Percentiles rank a stretch among this genome's conserved stretches.
These are phyloP conservation scores for Eira barbara DNA, from an alignment of 2,113 vertebrate species.

Conservation along the genomic window DNA sequence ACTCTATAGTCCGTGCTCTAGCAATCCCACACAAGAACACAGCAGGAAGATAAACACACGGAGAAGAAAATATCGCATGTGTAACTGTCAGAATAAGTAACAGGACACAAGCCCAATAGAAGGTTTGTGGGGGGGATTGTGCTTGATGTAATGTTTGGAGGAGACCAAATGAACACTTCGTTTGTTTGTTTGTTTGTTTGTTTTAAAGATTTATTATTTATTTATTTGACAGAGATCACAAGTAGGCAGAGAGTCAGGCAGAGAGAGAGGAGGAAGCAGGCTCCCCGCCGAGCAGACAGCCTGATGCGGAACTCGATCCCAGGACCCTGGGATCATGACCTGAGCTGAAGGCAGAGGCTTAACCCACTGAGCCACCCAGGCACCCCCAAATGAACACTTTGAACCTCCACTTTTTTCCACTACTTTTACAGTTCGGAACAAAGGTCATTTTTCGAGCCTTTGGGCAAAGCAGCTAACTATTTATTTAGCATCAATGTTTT, in stretches of 20 bases:
- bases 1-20: background rate
- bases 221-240: too few species aligned
- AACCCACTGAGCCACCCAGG: too few species aligned
- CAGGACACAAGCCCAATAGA: background rate
- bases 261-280: too few species aligned
- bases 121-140: background rate
- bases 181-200: too few species aligned
- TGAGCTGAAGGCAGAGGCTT: too few species aligned
- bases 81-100: background rate
- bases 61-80: background rate
- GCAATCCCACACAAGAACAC: background rate
- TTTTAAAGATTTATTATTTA: too few species aligned
- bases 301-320: too few species aligned
- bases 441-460: background rate
- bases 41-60: background rate
- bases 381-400: background rate
- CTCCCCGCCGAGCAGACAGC: too few species aligned
- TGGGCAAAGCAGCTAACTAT: background rate
- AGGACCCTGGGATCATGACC: too few species aligned
- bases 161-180: background rate
- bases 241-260: too few species aligned
- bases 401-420: background rate
- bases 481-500: constrained; percentile 17
- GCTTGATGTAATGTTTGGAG: background rate
- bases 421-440: background rate